These are phyloP conservation scores for Enteromius anoplus DNA, from an alignment of 2,797 vertebrate species.

Conservation along the genomic window DNA sequence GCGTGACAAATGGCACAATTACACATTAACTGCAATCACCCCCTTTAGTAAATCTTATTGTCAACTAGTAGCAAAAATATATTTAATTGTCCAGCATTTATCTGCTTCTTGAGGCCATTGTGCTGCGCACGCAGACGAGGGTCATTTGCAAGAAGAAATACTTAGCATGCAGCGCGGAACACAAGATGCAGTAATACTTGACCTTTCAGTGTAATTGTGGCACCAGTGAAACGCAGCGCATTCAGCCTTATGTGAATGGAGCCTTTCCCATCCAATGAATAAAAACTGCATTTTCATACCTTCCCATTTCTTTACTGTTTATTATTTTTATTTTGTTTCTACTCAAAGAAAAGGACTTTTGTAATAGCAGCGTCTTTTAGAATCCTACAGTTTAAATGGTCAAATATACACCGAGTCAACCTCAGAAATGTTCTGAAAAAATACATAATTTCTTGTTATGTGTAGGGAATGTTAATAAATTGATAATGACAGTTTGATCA, in stretches of 20 bases:
- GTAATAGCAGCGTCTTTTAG: constrained; percentile 88
- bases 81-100: constrained; percentile 98
- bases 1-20: constrained; percentile 85
- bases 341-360: constrained; percentile 86
- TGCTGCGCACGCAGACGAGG: constrained; percentile 92
- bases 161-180: constrained; percentile 98
- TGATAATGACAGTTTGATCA: not conserved
- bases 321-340: constrained; percentile 75
- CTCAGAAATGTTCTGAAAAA: constrained; percentile 12
- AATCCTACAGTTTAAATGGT: constrained; percentile 83
- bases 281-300: constrained; percentile 92
- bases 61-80: constrained; percentile 90
- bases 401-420: constrained; percentile 13
- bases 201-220: constrained; percentile 99
- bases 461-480: constrained; percentile 31
- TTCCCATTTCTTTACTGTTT: constrained; percentile 73
- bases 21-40: constrained; percentile 95
- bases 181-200: constrained; percentile 99
- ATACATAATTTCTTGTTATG: not conserved
- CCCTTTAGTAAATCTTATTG: constrained; percentile 93
- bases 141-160: constrained; percentile 98
- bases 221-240: constrained; percentile 94
- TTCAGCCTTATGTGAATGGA: constrained; percentile 93
- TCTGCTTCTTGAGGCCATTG: constrained; percentile 95
- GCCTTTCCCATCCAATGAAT: constrained; percentile 82